phyloP scores from a whole-genome alignment of 2,888 invertebrate genomes.

The Ornithoptera alexandrae region DNA sequence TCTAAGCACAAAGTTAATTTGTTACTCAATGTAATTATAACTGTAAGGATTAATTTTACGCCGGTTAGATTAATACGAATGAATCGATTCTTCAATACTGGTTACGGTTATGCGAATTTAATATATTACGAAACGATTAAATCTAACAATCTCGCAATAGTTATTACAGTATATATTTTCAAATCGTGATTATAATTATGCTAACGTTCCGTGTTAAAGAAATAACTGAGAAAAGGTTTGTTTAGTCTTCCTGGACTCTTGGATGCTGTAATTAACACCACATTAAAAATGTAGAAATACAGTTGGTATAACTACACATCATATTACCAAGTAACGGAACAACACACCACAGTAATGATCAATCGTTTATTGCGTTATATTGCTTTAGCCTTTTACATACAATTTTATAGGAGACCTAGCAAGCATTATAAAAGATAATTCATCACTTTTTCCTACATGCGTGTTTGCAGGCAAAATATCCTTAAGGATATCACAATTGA shows the following conservation, averaged over 20 bases:
- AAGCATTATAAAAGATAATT: constrained; percentile 20
- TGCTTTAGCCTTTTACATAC: constrained; percentile 8
- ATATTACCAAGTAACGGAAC: constrained; percentile 1
- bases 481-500: constrained; percentile 7
- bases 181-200: neutral
- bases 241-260: neutral
- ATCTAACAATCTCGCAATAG: constrained; percentile 14
- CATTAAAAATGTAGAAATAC: constrained; percentile 15
- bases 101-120: neutral
- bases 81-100: constrained; percentile 6
- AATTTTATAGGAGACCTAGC: constrained; percentile 20
- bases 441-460: constrained; percentile 17
- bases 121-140: neutral
- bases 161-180: neutral
- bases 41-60: constrained; percentile 22
- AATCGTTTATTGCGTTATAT: constrained; percentile 10
- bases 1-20: constrained; percentile 22
- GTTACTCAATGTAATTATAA: constrained; percentile 20
- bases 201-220: neutral
- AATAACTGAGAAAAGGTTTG: neutral
- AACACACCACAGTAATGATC: constrained; percentile 6
- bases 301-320: constrained; percentile 8
- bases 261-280: neutral
- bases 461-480: constrained; percentile 13
- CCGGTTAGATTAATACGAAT: constrained; percentile 6